Evolutionary conservation across 2,797 vertebrate genomes (phyloP).

Genomic region (Urosaurus nigricauda): DNA sequence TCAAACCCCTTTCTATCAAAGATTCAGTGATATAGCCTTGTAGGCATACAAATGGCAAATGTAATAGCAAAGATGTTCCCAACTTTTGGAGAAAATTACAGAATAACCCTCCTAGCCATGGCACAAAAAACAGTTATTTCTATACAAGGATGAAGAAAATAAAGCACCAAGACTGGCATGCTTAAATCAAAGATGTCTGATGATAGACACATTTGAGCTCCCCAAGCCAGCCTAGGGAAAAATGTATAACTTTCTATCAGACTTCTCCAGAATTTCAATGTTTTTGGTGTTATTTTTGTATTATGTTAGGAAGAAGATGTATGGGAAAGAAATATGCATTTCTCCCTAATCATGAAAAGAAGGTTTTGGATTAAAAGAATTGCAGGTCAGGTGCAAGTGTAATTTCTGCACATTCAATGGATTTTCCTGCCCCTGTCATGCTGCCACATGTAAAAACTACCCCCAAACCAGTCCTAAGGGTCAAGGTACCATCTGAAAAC

Average conservation of each 20-base stretch:
- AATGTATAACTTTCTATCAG: background rate
- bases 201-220: background rate
- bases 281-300: background rate
- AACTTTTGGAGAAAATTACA: conserved; percentile 21
- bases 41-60: background rate
- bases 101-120: background rate
- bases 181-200: background rate
- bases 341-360: background rate
- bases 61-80: conserved; percentile 20
- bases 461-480: background rate
- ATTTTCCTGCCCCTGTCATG: background rate
- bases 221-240: background rate
- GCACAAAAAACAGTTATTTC: background rate
- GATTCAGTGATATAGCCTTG: conserved; percentile 11
- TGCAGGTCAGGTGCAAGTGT: no score
- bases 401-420: background rate
- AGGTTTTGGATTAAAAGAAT: background rate
- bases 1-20: background rate
- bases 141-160: conserved; percentile 4
- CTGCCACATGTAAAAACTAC: background rate
- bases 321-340: no score
- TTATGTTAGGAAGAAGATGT: background rate
- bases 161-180: background rate
- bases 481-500: background rate
- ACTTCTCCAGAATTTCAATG: background rate